Evolutionary conservation across 1,140 invertebrate genomes (phyloP).

Genomic region (Tetragnatha versicolor): DNA sequence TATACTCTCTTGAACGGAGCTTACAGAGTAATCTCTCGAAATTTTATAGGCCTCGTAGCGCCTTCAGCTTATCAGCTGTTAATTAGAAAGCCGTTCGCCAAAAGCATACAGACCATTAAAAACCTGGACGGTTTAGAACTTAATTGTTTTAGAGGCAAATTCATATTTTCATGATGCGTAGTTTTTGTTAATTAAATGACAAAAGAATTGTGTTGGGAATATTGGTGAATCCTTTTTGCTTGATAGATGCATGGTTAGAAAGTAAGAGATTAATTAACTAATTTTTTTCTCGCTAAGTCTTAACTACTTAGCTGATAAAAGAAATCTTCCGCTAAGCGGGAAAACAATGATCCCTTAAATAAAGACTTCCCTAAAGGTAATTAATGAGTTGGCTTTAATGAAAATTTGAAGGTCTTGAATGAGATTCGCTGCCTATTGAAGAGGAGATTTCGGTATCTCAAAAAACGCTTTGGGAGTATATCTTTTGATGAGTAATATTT

Average conservation of each 20-base stretch:
- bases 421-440: not conserved
- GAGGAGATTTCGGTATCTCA: no score
- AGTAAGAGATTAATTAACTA: conserved; percentile 30
- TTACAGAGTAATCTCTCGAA: not conserved
- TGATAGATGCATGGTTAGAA: not conserved
- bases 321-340: conserved; percentile 9
- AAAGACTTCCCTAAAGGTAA: conserved; percentile 4
- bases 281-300: not conserved
- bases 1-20: not conserved
- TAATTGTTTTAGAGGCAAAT: not conserved
- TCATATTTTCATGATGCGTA: conserved; percentile 2
- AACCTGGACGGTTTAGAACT: not conserved
- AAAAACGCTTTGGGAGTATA: no score
- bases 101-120: not conserved
- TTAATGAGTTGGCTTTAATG: conserved; percentile 12
- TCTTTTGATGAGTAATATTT: no score
- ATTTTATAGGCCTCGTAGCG: not conserved
- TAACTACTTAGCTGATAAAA: conserved; percentile 29
- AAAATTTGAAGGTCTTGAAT: conserved; percentile 5
- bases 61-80: conserved; percentile 2
- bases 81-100: conserved; percentile 1
- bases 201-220: conserved; percentile 25
- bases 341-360: conserved; percentile 12
- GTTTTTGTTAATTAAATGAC: conserved; percentile 28
- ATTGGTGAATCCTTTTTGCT: not conserved